These are phyloP conservation scores for Heliothis virescens DNA, from an alignment of 1,140 invertebrate species.

Conservation along the genomic window DNA sequence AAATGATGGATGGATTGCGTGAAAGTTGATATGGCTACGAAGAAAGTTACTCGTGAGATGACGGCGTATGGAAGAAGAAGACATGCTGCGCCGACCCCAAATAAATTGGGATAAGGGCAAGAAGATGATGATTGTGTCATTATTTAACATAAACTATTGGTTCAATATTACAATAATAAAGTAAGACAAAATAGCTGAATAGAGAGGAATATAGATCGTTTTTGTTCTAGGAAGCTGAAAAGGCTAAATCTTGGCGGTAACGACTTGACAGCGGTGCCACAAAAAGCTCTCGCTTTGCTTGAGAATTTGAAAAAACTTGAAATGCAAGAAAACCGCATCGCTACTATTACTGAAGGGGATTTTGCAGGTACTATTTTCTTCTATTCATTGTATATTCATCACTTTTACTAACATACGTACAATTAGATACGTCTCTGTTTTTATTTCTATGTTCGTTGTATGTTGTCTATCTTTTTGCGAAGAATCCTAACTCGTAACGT, in stretches of 20 bases:
- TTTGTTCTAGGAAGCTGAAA: conserved; percentile 90
- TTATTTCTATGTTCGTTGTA: not conserved
- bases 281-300: conserved; percentile 91
- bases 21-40: too few relatives aligned
- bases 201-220: not conserved
- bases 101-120: too few relatives aligned
- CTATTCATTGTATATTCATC: not conserved
- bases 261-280: conserved; percentile 91
- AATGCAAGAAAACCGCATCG: conserved; percentile 94
- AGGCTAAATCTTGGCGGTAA: conserved; percentile 95
- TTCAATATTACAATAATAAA: too few relatives aligned
- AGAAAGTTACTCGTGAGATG: too few relatives aligned
- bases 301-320: conserved; percentile 94
- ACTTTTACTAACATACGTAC: not conserved
- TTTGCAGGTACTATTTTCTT: conserved; percentile 89
- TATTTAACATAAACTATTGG: too few relatives aligned
- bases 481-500: not conserved
- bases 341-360: conserved; percentile 91
- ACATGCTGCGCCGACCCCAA: too few relatives aligned
- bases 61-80: too few relatives aligned
- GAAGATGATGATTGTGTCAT: too few relatives aligned
- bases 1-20: too few relatives aligned
- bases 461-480: conserved; percentile 11
- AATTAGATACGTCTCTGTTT: not conserved
- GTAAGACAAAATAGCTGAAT: not conserved